These are phyloP conservation scores for mouse (Mus musculus) DNA, from an alignment of 2,113 vertebrate genomes.

Conservation along the genomic window GRCm39 chr6:58855501-58856000, in stretches of 20 bases:
- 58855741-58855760: conserved; percentile 32
- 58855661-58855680: neutral
- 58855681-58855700: neutral
- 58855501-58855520: conserved; percentile 29
- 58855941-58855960: neutral
- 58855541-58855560: neutral
- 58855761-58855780: neutral
- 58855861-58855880: neutral
- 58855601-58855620: neutral
- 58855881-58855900: neutral
- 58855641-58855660: conserved; percentile 28
- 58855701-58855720: neutral
- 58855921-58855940: neutral
- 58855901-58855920: neutral
- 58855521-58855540: conserved; percentile 34
- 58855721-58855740: neutral
- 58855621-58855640: conserved; percentile 22
- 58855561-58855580: conserved; percentile 26
- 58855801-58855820: neutral
- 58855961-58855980: neutral
- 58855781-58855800: conserved; percentile 40
- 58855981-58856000: neutral
- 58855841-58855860: neutral
- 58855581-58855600: neutral
- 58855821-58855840: conserved; percentile 8